Evolutionary conservation across 2,888 invertebrate genomes (phyloP).

Genomic region (Apocheima hispidaria): DNA sequence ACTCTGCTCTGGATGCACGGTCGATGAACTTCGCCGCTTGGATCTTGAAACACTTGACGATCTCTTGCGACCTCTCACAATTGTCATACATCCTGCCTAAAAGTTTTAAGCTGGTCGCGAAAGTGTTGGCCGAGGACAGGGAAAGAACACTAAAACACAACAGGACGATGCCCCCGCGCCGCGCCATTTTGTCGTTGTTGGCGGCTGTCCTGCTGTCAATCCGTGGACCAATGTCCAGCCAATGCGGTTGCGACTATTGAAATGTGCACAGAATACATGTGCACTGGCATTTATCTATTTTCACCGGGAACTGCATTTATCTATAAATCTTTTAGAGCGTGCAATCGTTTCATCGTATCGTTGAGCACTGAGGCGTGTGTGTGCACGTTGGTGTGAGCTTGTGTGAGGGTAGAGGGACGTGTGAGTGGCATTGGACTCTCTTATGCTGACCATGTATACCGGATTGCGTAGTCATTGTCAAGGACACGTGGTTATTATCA

Average conservation of each 20-base stretch:
- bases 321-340: constrained; percentile 87
- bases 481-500: constrained; percentile 52
- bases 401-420: constrained; percentile 44
- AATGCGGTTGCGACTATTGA: constrained; percentile 78
- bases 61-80: constrained; percentile 88
- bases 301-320: constrained; percentile 86
- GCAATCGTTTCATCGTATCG: constrained; percentile 84
- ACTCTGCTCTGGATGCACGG: constrained; percentile 87
- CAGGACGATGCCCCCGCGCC: constrained; percentile 74
- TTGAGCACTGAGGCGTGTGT: constrained; percentile 80
- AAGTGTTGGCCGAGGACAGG: constrained; percentile 70
- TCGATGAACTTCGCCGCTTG: constrained; percentile 89
- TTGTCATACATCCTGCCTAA: constrained; percentile 86
- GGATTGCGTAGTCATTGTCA: constrained; percentile 66
- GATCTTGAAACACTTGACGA: constrained; percentile 90
- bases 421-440: constrained; percentile 57
- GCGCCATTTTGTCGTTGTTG: constrained; percentile 73
- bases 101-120: constrained; percentile 78
- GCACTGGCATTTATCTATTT: constrained; percentile 85
- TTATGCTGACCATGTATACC: constrained; percentile 52
- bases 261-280: constrained; percentile 82
- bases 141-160: constrained; percentile 67
- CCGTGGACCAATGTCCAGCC: constrained; percentile 72
- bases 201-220: constrained; percentile 57
- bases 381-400: constrained; percentile 49